These are phyloP conservation scores for Nasonia vitripennis DNA, from an alignment of 1,140 invertebrate species.

Conservation along the genomic window DNA sequence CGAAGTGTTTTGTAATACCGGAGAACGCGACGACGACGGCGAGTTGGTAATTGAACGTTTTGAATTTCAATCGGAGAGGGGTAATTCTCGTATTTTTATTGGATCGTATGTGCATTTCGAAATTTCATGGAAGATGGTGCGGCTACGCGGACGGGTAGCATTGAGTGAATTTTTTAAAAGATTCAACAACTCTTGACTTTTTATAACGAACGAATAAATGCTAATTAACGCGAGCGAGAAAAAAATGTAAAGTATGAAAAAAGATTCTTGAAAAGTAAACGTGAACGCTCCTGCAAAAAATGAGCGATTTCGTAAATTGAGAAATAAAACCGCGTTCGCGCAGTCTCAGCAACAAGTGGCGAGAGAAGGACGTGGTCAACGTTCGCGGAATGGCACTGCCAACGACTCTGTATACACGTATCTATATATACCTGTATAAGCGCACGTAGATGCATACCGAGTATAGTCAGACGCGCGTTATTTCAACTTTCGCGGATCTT, in stretches of 20 bases:
- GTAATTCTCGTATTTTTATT: neutral
- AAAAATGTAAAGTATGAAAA: too few relatives aligned
- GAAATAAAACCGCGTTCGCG: neutral
- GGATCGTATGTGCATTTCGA: neutral
- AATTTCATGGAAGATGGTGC: too few relatives aligned
- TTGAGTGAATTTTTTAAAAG: too few relatives aligned
- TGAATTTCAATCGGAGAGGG: neutral
- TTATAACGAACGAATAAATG: too few relatives aligned
- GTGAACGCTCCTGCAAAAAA: neutral
- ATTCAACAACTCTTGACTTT: too few relatives aligned
- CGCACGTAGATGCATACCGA: neutral
- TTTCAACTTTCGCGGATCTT: neutral
- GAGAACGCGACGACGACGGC: too few relatives aligned
- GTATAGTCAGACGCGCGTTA: neutral
- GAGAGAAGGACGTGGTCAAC: neutral
- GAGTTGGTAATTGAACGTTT: too few relatives aligned
- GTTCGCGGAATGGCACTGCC: neutral
- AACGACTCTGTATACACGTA: too few relatives aligned
- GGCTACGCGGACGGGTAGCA: too few relatives aligned
- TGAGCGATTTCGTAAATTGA: neutral
- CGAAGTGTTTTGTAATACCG: neutral
- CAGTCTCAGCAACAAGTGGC: neutral
- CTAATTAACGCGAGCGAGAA: too few relatives aligned
- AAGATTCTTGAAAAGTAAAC: neutral
- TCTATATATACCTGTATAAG: neutral